These are phyloP conservation scores for Euplexia lucipara DNA, from an alignment of 2,888 invertebrate genomes.

Conservation along the genomic window DNA sequence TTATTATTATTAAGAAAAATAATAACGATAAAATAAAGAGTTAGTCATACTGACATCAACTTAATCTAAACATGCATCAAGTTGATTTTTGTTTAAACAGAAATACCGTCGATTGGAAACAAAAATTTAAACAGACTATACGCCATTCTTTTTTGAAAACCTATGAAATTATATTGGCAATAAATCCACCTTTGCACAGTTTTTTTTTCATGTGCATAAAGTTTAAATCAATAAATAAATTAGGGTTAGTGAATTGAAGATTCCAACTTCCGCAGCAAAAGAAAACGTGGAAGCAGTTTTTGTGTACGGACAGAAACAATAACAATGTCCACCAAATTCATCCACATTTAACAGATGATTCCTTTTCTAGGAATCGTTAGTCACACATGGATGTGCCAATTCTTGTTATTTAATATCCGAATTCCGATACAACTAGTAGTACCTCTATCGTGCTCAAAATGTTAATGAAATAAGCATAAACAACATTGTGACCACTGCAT, in stretches of 20 bases:
- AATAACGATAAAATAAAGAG: too few species aligned
- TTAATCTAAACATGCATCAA: too few species aligned
- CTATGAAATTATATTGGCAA: neutral
- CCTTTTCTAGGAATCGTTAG: constrained; percentile 54
- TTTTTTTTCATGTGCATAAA: too few species aligned
- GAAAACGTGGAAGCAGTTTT: constrained; percentile 32
- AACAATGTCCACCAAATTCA: constrained; percentile 27
- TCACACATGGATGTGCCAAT: constrained; percentile 50
- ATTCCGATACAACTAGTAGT: constrained; percentile 57
- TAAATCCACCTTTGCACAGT: too few species aligned
- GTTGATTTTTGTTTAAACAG: too few species aligned
- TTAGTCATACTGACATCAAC: too few species aligned
- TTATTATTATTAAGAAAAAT: too few species aligned
- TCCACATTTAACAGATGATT: constrained; percentile 45
- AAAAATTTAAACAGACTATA: neutral
- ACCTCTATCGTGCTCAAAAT: constrained; percentile 59
- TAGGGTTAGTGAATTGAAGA: constrained; percentile 21
- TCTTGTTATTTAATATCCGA: constrained; percentile 62
- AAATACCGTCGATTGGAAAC: too few species aligned
- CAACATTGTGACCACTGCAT: constrained; percentile 26
- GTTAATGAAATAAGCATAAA: constrained; percentile 29
- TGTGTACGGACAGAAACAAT: constrained; percentile 33
- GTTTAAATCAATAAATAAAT: too few species aligned
- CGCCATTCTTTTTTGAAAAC: neutral
- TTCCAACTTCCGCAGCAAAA: constrained; percentile 11